Conservation (phyloP, 1,140 invertebrate species). For the Rhizoglyphus robini region DNA sequence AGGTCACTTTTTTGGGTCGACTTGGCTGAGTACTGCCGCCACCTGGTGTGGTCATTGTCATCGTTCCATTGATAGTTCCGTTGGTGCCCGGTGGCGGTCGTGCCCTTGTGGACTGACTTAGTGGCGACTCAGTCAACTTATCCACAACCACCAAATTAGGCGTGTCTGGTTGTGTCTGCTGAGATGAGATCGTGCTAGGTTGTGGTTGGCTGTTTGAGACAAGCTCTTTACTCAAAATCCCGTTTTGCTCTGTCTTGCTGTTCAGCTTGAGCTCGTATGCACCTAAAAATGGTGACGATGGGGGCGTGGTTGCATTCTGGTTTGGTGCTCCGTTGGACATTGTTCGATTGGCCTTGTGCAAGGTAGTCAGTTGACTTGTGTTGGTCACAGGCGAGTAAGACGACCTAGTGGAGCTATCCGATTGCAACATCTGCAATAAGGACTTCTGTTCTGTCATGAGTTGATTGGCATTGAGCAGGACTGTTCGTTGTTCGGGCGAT, state of each 20-base stretch:
- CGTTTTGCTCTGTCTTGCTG: neutral
- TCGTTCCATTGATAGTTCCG: neutral
- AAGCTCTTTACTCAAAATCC: too few relatives aligned
- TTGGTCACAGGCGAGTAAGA: too few relatives aligned
- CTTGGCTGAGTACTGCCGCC: too few relatives aligned
- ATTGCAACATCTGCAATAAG: neutral
- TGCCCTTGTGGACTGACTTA: neutral
- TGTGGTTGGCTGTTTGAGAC: neutral
- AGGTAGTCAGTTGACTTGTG: too few relatives aligned
- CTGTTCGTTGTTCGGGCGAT: slow-evolving; percentile 7
- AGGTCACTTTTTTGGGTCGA: slow-evolving; percentile 35
- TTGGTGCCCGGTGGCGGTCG: neutral
- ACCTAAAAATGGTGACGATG: neutral
- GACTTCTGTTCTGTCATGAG: neutral
- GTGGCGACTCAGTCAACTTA: neutral
- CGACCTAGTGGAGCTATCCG: too few relatives aligned
- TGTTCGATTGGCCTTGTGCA: too few relatives aligned
- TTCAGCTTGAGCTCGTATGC: neutral
- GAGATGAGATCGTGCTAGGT: neutral
- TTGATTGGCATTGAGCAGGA: neutral
- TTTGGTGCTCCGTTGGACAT: too few relatives aligned
- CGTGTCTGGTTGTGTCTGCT: too few relatives aligned
- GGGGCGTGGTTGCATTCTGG: neutral
- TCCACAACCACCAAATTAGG: too few relatives aligned
- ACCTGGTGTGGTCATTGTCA: neutral